A percentile compares a stretch with the other conserved stretches of the same genome.
Evolutionary conservation across 2,888 invertebrate genomes (phyloP).

Genomic region (Nesidiocoris tenuis): DNA sequence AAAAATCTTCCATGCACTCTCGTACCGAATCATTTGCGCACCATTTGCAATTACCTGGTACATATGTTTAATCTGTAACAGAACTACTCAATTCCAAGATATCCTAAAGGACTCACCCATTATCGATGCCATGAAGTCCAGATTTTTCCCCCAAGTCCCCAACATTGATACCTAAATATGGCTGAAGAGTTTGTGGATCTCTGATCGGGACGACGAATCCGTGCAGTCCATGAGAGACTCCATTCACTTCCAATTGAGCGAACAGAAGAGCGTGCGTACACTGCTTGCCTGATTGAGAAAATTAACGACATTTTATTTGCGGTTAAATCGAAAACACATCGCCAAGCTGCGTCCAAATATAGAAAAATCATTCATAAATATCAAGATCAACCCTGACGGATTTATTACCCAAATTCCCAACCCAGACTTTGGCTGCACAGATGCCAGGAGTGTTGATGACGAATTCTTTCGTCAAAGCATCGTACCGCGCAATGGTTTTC

Average conservation of each 20-base stretch:
- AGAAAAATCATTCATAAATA: not conserved
- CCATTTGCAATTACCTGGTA: too few species aligned
- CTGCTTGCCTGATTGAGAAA: slow-evolving; percentile 63
- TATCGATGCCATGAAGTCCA: slow-evolving; percentile 88
- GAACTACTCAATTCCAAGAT: too few species aligned
- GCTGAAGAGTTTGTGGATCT: slow-evolving; percentile 70
- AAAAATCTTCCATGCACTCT: too few species aligned
- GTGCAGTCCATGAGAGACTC: slow-evolving; percentile 82
- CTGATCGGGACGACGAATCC: slow-evolving; percentile 85
- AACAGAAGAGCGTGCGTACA: slow-evolving; percentile 85
- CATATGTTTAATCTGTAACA: too few species aligned
- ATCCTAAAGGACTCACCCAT: too few species aligned
- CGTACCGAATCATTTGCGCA: too few species aligned
- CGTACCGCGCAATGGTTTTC: slow-evolving; percentile 60
- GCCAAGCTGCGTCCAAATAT: not conserved
- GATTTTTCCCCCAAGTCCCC: slow-evolving; percentile 93
- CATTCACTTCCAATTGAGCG: slow-evolving; percentile 81
- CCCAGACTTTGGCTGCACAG: slow-evolving; percentile 63
- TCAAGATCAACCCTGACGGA: not conserved
- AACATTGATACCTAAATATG: slow-evolving; percentile 80
- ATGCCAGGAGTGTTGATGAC: slow-evolving; percentile 61
- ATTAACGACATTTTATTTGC: too few species aligned
- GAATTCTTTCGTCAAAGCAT: slow-evolving; percentile 58
- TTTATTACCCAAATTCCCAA: slow-evolving; percentile 58
- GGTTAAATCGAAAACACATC: too few species aligned